Conservation (phyloP, 2,888 invertebrate species). For the Xanthia togata region DNA sequence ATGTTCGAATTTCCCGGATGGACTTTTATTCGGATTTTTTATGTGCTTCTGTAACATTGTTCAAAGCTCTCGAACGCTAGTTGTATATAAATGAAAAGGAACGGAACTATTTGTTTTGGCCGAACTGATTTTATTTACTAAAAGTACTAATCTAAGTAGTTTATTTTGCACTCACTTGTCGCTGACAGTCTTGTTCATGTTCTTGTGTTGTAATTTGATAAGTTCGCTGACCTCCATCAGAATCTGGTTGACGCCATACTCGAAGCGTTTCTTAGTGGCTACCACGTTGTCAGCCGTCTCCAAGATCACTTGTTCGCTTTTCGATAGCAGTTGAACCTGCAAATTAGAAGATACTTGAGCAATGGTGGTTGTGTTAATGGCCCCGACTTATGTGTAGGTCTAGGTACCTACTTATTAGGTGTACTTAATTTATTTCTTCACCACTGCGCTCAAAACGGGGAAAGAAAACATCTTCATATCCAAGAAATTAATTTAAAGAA, state of each 20-base stretch:
- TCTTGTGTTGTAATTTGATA: slow-evolving; percentile 91
- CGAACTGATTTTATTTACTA: neutral
- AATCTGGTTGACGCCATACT: slow-evolving; percentile 96
- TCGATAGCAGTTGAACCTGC: slow-evolving; percentile 91
- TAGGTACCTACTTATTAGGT: neutral
- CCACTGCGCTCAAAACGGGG: neutral
- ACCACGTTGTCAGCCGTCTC: slow-evolving; percentile 96
- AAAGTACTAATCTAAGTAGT: neutral
- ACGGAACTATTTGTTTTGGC: neutral
- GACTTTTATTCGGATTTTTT: neutral
- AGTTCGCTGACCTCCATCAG: slow-evolving; percentile 93
- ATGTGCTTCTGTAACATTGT: neutral
- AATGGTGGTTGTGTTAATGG: neutral
- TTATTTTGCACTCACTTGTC: slow-evolving; percentile 84
- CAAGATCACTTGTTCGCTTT: slow-evolving; percentile 94
- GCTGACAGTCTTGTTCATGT: slow-evolving; percentile 92
- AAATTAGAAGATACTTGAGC: slow-evolving; percentile 1
- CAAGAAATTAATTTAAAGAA: too few species aligned
- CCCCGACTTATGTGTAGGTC: neutral
- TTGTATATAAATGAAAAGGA: neutral
- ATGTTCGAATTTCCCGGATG: neutral
- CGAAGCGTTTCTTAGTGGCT: slow-evolving; percentile 95
- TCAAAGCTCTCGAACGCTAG: neutral
- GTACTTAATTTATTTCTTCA: neutral
- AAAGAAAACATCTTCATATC: neutral